Conservation (phyloP, 2,113 vertebrate genomes). For the Perca schrenkii region DNA sequence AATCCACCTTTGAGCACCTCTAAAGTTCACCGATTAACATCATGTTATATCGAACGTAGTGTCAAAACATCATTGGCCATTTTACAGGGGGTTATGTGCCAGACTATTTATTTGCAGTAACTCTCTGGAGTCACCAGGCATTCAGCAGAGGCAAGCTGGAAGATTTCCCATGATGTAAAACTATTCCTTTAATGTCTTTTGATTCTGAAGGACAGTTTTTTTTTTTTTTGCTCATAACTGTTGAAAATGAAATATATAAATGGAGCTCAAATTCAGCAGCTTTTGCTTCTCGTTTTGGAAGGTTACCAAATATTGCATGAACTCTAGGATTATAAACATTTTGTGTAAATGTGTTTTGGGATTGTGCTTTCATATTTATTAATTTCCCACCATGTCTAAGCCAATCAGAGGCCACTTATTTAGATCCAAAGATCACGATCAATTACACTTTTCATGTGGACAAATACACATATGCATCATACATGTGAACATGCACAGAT, state of each 20-base stretch:
- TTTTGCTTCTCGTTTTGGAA: neutral
- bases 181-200: neutral
- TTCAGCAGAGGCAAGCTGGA: neutral
- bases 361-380: neutral
- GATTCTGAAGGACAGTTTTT: too few relatives aligned
- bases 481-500: neutral
- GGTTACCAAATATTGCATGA: neutral
- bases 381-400: neutral
- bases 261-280: neutral
- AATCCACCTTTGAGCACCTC: neutral
- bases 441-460: neutral
- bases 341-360: neutral
- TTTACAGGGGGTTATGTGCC: neutral
- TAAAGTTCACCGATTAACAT: neutral
- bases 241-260: neutral
- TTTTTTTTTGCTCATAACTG: neutral
- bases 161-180: neutral
- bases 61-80: neutral
- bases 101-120: neutral
- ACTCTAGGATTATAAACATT: neutral
- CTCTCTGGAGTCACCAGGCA: neutral
- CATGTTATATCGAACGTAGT: neutral
- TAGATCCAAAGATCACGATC: neutral
- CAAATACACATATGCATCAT: neutral
- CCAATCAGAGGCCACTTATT: neutral